Evolutionary conservation across 1,140 invertebrate species (phyloP), one percentile per base, ranked within the genome.

Genomic region (Ostrea edulis): DNA sequence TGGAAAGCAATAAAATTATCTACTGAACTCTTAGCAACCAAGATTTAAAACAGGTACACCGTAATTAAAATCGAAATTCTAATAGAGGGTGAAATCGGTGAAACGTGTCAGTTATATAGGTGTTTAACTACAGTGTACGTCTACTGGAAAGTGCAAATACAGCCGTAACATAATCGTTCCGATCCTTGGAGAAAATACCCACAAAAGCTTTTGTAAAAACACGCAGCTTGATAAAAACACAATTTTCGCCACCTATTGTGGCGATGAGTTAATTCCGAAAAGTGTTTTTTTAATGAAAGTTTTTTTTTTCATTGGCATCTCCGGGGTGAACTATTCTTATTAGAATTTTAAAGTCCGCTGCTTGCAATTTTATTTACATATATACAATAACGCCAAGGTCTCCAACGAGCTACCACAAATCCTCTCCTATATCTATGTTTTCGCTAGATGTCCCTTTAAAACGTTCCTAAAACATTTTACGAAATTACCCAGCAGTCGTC

Each of bases 381-480:
- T 25, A 20, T 53, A 81, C 9, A 22, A n/a, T 22, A 83, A 9
- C 52, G 52, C 52, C 29, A 52, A 14, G 22, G 44, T 83, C 44
- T 53, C 51, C 82, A 83, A 53, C 22, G n/a, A 83, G n/a, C 82
- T 83, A 17, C 44, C n/a, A 44, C 5, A 52, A 83, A 52, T 53
- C 82, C 44, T 83, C 52, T 8, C n/a, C 14, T 44, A n/a, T 8
- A 52, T 83, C 14, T 83, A 9, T 20, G 82, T 53, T 83, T 83
- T 83, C 82, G n/a, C 52, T 83, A 25, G 68, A 77, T 77, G 68
- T 77, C 68, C 68, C 68, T 77, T 77, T 77, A 77, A 77, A 77
- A 77, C 68, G 68, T 77, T 29, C 25, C 68, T 25, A 29, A 25
- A 29, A 17, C 68, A 35, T 77, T 29, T 77, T 77, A 35, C 12